Evolutionary conservation across 2,888 invertebrate genomes (phyloP).

Genomic region (Corbicula japonica): DNA sequence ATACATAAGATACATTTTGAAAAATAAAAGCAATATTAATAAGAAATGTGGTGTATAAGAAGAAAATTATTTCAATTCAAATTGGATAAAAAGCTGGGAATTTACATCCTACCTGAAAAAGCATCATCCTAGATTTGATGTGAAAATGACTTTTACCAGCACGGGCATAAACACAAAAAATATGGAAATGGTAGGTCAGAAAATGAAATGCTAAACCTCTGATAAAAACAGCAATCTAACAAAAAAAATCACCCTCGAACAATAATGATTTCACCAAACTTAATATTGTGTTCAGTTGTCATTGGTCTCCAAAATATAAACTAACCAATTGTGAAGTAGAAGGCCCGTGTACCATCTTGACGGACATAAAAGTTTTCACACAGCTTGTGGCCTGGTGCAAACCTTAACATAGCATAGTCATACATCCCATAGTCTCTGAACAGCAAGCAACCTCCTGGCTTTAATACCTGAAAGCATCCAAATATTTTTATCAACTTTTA

Average conservation of each 20-base stretch:
- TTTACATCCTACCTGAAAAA: neutral
- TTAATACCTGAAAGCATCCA: conserved; percentile 81
- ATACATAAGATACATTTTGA: neutral
- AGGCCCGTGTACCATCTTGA: conserved; percentile 97
- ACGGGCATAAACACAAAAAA: neutral
- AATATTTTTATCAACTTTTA: too few species aligned
- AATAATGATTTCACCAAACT: too few species aligned
- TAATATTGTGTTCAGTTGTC: too few species aligned
- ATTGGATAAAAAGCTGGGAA: neutral
- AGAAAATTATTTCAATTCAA: neutral
- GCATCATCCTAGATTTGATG: neutral
- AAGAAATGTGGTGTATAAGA: neutral
- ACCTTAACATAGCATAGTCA: conserved; percentile 98
- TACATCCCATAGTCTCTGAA: conserved; percentile 98
- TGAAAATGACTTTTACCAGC: neutral
- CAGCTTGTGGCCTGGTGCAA: conserved; percentile 96
- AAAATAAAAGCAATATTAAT: neutral
- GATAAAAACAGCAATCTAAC: neutral
- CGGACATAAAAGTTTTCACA: conserved; percentile 97
- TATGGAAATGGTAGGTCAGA: neutral
- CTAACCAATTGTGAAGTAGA: conserved; percentile 87
- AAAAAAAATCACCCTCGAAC: too few species aligned
- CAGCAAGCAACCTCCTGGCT: conserved; percentile 92
- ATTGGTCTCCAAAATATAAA: conserved; percentile 1
- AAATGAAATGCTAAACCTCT: neutral